phyloP scores from a whole-genome alignment of 2,113 vertebrate genomes.

The Micronycteris hirsuta region DNA sequence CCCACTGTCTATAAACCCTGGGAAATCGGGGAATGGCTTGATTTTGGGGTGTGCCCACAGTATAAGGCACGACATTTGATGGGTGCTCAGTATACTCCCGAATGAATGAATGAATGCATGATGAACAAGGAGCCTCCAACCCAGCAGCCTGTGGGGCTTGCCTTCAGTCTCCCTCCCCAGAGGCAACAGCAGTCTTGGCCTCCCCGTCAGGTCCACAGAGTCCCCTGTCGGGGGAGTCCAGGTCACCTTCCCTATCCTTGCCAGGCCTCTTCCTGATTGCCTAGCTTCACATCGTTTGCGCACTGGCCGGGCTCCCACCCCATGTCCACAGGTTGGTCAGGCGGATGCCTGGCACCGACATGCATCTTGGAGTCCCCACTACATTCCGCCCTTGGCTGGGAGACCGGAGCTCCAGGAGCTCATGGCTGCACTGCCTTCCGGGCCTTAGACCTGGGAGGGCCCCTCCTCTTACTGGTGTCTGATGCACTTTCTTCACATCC shows the following conservation, averaged over 20 bases:
- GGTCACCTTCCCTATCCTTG: not conserved
- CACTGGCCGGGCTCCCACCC: not conserved
- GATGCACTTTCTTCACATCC: not conserved
- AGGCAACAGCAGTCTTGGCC: not conserved
- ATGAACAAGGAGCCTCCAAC: not conserved
- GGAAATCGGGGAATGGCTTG: not conserved
- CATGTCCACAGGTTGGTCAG: not conserved
- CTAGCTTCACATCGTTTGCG: not conserved
- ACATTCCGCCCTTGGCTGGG: not conserved
- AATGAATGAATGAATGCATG: not conserved
- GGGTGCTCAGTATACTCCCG: rapidly evolving
- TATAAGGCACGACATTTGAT: not conserved
- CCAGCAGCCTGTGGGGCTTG: not conserved
- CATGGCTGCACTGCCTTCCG: not conserved
- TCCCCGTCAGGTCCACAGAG: not conserved
- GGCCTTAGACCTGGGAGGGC: not conserved
- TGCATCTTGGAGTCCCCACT: not conserved
- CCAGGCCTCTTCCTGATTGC: not conserved
- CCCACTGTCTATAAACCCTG: not conserved
- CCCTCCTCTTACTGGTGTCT: not conserved
- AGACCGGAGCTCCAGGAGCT: not conserved
- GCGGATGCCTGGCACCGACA: not conserved
- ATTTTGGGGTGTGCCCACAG: not conserved
- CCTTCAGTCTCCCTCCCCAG: not conserved
- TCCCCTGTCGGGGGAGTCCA: not conserved